phyloP scores from a whole-genome alignment of 2,113 vertebrate species.

The Nanorana parkeri region DNA sequence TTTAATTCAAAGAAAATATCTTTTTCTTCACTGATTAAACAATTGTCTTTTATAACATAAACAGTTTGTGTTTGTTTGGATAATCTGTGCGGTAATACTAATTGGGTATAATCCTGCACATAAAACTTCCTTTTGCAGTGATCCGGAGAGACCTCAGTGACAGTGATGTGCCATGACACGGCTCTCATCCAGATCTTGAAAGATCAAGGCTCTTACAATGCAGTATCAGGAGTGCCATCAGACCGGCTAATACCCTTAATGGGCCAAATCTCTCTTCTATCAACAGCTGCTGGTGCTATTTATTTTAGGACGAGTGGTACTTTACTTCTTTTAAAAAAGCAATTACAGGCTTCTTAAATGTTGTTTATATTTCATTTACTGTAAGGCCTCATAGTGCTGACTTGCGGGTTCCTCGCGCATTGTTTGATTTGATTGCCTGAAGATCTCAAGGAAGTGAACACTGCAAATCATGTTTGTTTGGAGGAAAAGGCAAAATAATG shows the following conservation, averaged over 20 bases:
- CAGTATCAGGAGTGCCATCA: conserved; percentile 31
- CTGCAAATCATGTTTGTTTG: neutral
- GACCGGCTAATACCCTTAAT: conserved; percentile 31
- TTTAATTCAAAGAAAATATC: conserved; percentile 24
- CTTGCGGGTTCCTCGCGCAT: conserved; percentile 22
- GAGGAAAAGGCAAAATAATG: conserved; percentile 22
- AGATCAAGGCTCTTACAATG: conserved; percentile 33
- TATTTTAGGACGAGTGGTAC: conserved; percentile 33
- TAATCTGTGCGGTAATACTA: conserved; percentile 25
- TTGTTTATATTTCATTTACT: conserved; percentile 47
- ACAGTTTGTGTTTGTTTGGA: conserved; percentile 38
- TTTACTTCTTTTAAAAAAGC: conserved; percentile 15
- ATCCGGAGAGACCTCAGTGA: conserved; percentile 23
- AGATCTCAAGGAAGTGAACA: conserved; percentile 27
- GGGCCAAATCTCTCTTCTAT: conserved; percentile 35
- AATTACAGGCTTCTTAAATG: conserved; percentile 31
- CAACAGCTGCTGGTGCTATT: conserved; percentile 25
- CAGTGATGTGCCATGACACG: conserved; percentile 26
- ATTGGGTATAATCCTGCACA: conserved; percentile 33
- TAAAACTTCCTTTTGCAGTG: conserved; percentile 33
- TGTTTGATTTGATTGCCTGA: conserved; percentile 32
- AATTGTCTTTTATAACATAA: conserved; percentile 30
- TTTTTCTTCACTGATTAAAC: conserved; percentile 18
- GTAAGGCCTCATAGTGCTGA: conserved; percentile 34
- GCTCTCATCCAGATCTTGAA: conserved; percentile 24